These are phyloP conservation scores for Periplaneta americana DNA, from an alignment of 1,140 invertebrate genomes.

Conservation along the genomic window DNA sequence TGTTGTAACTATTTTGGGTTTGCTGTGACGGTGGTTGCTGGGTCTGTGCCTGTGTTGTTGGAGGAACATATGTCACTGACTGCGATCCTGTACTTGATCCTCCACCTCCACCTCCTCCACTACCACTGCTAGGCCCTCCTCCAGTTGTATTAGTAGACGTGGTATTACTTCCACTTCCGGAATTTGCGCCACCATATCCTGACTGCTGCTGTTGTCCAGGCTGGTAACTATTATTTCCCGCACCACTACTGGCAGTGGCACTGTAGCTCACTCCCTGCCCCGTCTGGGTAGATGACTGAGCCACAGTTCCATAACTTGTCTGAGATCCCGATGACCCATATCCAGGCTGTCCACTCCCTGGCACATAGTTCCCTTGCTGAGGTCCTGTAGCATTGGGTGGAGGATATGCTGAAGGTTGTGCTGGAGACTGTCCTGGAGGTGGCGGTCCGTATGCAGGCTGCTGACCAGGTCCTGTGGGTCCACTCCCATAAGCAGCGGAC, in stretches of 20 bases:
- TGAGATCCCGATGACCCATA: constrained; percentile 34
- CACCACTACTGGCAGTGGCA: constrained; percentile 14
- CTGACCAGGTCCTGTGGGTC: constrained; percentile 35
- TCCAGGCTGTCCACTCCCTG: constrained; percentile 38
- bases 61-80: constrained; percentile 38
- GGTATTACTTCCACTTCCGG: not conserved
- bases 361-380: constrained; percentile 39
- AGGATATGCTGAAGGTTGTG: constrained; percentile 34
- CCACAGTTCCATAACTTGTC: constrained; percentile 29
- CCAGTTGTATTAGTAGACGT: not conserved
- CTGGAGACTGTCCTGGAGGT: constrained; percentile 35
- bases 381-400: constrained; percentile 32
- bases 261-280: constrained; percentile 33
- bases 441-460: constrained; percentile 34
- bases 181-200: not conserved
- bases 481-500: constrained; percentile 34
- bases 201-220: not conserved
- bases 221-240: not conserved
- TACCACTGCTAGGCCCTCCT: not conserved
- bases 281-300: constrained; percentile 31
- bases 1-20: constrained; percentile 37
- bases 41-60: constrained; percentile 33
- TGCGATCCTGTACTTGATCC: constrained; percentile 22
- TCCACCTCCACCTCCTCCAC: not conserved
- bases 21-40: constrained; percentile 30